Base-by-base conservation (phyloP, 37 sponge, comb jelly and placozoan species). In the Mnemiopsis leidyi region DNA sequence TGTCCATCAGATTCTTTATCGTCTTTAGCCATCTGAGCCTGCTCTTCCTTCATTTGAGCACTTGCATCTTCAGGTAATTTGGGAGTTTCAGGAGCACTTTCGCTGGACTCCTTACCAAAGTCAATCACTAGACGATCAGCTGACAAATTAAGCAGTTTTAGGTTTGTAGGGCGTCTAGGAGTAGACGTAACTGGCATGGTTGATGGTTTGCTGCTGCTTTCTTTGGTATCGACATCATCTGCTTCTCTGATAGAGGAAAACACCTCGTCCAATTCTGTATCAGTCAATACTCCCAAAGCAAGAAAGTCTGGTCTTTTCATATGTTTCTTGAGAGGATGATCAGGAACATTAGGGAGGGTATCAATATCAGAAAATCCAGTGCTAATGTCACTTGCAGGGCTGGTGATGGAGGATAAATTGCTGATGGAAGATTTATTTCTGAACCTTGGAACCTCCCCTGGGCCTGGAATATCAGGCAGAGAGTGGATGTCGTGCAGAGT, bases 331-430 rank as follows among this genome's bases (percentile, higher is more conserved):
- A 48, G 61, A 40, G 90, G 90, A 37, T 85, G 90, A 33, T 85
- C 36, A 13, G 90, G 90, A 21, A 85, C 90, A 38, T 85, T 37
- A 40, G 90, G 90, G 9, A 85, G 48, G 39, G 61, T 28, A 85
- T 85, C 90, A 23, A 85, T 85, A 23, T 85, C 90, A 13, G 90
- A 85, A 38, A 33, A 39, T 1, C 61, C 61, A 48, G n/a, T n/a
- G 36, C 90, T 85, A 7, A 79, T 31, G 29, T 85, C 90, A 85
- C 90, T 85, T 39, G 48, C 48, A 39, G 90, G 90, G 36, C 90
- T 85, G 23, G 40, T 85, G 30, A 85, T 39, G 61, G 48, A 85
- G 0, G 36, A 23, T 48, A 48, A 48, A 13, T 85, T 85, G 35
- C 90, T 85, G 20, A 61, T 25, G 1, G 90, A 38, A 13, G 90